A percentile compares a stretch with the other conserved stretches of the same genome.
These are phyloP conservation scores for Itoplectis maculator DNA, from an alignment of 2,888 invertebrate genomes.

Conservation along the genomic window DNA sequence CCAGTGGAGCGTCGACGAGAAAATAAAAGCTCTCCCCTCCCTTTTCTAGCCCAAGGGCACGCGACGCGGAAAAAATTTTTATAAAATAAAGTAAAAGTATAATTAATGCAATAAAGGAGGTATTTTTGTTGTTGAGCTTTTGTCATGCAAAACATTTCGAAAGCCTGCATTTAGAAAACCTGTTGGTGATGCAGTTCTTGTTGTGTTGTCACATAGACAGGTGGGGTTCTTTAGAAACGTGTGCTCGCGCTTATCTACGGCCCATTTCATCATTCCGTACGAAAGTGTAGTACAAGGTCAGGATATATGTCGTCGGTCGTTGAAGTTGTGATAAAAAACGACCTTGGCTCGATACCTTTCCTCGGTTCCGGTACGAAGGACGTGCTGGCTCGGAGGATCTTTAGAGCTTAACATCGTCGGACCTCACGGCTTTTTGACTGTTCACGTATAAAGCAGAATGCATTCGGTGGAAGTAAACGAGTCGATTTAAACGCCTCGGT, in stretches of 20 bases:
- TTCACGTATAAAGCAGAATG: slow-evolving; percentile 29
- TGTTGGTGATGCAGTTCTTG: background rate
- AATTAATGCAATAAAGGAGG: slow-evolving; percentile 14
- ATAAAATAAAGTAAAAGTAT: slow-evolving; percentile 32
- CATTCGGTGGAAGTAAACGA: slow-evolving; percentile 19
- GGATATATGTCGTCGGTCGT: background rate
- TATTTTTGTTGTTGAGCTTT: background rate
- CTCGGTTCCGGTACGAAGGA: background rate
- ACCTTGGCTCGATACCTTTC: slow-evolving; percentile 29
- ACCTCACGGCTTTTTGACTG: slow-evolving; percentile 12
- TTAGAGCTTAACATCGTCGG: background rate
- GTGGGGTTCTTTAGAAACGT: no score
- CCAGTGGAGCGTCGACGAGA: slow-evolving; percentile 49
- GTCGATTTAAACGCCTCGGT: slow-evolving; percentile 29
- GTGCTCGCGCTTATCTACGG: no score
- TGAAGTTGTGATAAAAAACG: slow-evolving; percentile 30
- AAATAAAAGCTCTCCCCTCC: slow-evolving; percentile 62
- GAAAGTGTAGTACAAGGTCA: background rate
- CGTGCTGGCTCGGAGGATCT: background rate
- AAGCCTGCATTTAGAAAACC: background rate
- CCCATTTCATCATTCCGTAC: no score
- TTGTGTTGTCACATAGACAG: no score
- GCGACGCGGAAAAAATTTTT: slow-evolving; percentile 48
- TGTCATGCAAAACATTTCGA: background rate
- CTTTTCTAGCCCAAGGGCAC: slow-evolving; percentile 52